Conservation (phyloP, 1,140 invertebrate species). For the Trypoxylus dichotomus region DNA sequence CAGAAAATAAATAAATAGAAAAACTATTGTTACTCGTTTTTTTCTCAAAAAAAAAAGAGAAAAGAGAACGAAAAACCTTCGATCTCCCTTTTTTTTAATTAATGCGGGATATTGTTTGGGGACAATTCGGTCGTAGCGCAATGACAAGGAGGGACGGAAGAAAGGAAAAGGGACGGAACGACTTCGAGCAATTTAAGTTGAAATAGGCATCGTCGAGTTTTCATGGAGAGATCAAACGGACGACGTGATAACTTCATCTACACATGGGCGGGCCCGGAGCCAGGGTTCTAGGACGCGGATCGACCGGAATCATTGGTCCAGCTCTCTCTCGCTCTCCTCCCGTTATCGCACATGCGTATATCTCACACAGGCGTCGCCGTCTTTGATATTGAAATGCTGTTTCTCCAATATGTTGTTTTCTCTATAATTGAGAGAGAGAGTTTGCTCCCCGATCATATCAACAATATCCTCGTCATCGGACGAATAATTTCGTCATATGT, state of each 20-base stretch:
- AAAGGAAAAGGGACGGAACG: slow-evolving; percentile 8
- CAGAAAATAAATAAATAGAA: neutral
- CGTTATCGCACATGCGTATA: slow-evolving; percentile 43
- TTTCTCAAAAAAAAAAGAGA: neutral
- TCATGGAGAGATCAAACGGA: slow-evolving; percentile 42
- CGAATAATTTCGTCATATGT: slow-evolving; percentile 21
- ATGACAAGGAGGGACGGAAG: slow-evolving; percentile 4
- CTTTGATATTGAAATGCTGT: slow-evolving; percentile 49
- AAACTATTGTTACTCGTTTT: neutral
- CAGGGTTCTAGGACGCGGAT: slow-evolving; percentile 39
- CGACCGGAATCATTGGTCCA: slow-evolving; percentile 49
- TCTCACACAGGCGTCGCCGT: slow-evolving; percentile 37
- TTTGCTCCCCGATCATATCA: slow-evolving; percentile 34
- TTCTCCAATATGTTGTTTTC: slow-evolving; percentile 43
- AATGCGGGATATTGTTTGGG: slow-evolving; percentile 19
- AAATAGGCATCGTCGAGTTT: slow-evolving; percentile 40
- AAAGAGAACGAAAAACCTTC: neutral
- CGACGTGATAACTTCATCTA: slow-evolving; percentile 48
- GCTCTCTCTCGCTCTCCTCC: slow-evolving; percentile 33
- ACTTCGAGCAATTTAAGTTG: slow-evolving; percentile 33
- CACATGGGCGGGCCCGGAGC: slow-evolving; percentile 48
- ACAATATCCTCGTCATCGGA: neutral
- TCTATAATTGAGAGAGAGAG: slow-evolving; percentile 42
- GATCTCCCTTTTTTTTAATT: neutral
- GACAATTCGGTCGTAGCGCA: slow-evolving; percentile 6